Conservation (phyloP, 2,888 invertebrate genomes). For the Melipona bicolor region DNA sequence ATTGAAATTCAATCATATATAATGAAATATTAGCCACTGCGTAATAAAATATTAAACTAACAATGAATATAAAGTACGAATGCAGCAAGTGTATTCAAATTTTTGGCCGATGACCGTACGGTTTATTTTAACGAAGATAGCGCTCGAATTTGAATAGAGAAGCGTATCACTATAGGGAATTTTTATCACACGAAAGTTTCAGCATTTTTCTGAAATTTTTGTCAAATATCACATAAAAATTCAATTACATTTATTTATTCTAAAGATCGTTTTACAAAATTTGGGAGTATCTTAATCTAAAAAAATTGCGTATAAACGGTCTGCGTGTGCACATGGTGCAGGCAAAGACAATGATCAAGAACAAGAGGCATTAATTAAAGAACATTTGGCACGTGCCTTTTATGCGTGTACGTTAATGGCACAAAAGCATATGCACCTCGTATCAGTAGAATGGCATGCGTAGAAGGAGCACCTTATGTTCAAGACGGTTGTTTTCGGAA, state of each 20-base stretch:
- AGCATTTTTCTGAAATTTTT: not conserved
- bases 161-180: not conserved
- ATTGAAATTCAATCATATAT: too few relatives aligned
- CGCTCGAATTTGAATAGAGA: not conserved
- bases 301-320: not conserved
- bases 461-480: conserved; percentile 63
- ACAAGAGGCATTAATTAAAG: conserved; percentile 48
- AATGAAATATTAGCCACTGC: too few relatives aligned
- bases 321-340: not conserved
- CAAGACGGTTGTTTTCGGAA: conserved; percentile 68
- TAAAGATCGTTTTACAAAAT: not conserved
- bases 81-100: too few relatives aligned
- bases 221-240: not conserved
- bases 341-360: conserved; percentile 21
- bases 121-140: not conserved
- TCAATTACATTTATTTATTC: too few relatives aligned
- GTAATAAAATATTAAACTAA: too few relatives aligned
- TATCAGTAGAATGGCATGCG: conserved; percentile 16
- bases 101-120: too few relatives aligned
- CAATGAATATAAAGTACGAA: too few relatives aligned
- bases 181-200: not conserved
- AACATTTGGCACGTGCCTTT: conserved; percentile 58
- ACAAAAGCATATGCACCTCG: conserved; percentile 48
- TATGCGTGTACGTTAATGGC: conserved; percentile 17
- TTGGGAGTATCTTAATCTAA: not conserved